Evolutionary conservation across 2,888 invertebrate genomes (phyloP), one percentile per base, ranked within the genome.

Genomic region (Amaurobius ferox): DNA sequence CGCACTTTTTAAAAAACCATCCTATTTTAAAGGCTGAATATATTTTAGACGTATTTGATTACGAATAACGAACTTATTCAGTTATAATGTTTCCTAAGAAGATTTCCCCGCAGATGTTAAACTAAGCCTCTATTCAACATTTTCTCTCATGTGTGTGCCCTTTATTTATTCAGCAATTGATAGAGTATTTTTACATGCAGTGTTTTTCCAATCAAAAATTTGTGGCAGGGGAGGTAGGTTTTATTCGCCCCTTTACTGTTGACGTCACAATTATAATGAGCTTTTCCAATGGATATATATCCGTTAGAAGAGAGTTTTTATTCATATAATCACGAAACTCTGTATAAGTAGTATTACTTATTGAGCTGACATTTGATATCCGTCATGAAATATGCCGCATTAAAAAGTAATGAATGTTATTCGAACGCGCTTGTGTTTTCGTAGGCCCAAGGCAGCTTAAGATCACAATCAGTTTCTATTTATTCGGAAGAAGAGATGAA

Each of bases 41-140:
- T 85, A 77, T 83, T 85, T 85, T 77, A 7, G 77, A 76, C 72
- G 71, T 77, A 72, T 85, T 85, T 85, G 67, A 77, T 85, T 78
- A 77, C 83, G 72, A 71, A 32, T 77, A 85, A 85, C 77, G 71
- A 78, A 71, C 77, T 85, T 55, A 85, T 77, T 85, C 77, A 85
- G 83, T 85, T 85, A 77, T 76, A 44, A 35, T 55, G 48, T 77
- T 85, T 85, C 80, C 76, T 85, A 71, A 72, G 77, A 85, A 71
- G 74, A 76, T 40, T 76, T 71, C 62, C 55, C 67, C 32, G n/a
- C 62, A 76, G 68, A 85, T 55, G 72, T 30, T 30, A 48, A 85
- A 85, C 83, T 72, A 48, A 85, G 77, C 48, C 55, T 28, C 77
- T 72, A 85, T 85, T 85, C 77, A 85, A 35, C 23, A 40, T 72